Conservation (phyloP, 1,140 invertebrate species). For the Sminthurinus signatus region DNA sequence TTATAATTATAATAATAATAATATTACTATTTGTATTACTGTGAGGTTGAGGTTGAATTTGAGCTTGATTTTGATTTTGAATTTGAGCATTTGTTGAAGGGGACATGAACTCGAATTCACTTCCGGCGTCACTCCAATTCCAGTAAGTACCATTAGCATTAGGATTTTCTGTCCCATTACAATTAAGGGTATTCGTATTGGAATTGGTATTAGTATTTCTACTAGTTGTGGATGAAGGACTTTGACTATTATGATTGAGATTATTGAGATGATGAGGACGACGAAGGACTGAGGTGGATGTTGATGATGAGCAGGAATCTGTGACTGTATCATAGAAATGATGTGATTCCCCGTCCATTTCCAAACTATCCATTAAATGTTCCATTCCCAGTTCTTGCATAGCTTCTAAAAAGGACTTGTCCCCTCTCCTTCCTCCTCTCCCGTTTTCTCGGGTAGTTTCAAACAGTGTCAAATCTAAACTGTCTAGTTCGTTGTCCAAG, state of each 20-base stretch:
- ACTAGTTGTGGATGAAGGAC: too few species aligned
- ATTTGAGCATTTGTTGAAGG: conserved; percentile 22
- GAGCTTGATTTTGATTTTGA: too few species aligned
- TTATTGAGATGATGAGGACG: too few species aligned
- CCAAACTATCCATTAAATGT: background rate
- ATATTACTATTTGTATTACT: too few species aligned
- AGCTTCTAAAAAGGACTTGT: conserved; percentile 7
- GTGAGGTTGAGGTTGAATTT: too few species aligned
- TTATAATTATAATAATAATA: too few species aligned
- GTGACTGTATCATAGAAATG: conserved; percentile 30
- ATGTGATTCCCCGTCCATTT: too few species aligned
- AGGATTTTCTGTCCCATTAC: background rate
- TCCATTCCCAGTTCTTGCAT: conserved; percentile 11
- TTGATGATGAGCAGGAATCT: background rate
- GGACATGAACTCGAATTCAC: conserved; percentile 40
- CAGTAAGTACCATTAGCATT: conserved; percentile 17
- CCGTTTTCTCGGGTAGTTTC: conserved; percentile 26
- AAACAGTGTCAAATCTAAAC: conserved; percentile 42
- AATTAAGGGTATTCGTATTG: background rate
- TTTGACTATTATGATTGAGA: too few species aligned
- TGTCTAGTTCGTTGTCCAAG: conserved; percentile 41
- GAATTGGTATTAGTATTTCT: background rate
- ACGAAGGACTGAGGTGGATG: too few species aligned
- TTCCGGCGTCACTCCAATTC: conserved; percentile 41
- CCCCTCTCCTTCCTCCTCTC: conserved; percentile 13